These are phyloP conservation scores for Sebastes melanostomus DNA, from an alignment of 2,797 vertebrate genomes.

Conservation along the genomic window DNA sequence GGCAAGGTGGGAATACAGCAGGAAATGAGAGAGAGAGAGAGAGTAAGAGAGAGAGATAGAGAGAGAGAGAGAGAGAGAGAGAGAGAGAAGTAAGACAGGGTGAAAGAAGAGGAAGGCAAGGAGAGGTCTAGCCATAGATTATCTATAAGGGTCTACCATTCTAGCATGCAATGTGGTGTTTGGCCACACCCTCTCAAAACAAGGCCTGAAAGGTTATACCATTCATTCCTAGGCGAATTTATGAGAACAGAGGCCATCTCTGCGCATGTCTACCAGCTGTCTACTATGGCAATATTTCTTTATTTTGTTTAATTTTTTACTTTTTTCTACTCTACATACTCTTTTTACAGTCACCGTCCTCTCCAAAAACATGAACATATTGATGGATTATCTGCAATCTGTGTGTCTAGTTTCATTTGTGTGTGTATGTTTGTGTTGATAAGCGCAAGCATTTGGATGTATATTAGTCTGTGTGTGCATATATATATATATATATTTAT, in stretches of 20 bases:
- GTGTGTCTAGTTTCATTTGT: slow-evolving; percentile 41
- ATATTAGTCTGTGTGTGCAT: slow-evolving; percentile 19
- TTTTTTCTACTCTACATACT: slow-evolving; percentile 76
- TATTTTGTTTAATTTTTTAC: slow-evolving; percentile 40
- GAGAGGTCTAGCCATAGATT: slow-evolving; percentile 85
- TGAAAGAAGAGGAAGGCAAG: slow-evolving; percentile 74
- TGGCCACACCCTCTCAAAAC: slow-evolving; percentile 88
- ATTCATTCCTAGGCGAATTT: slow-evolving; percentile 76
- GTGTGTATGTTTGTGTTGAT: slow-evolving; percentile 36
- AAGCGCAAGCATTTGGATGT: slow-evolving; percentile 51
- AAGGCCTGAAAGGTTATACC: slow-evolving; percentile 88
- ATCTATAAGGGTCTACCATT: slow-evolving; percentile 91
- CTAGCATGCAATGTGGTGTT: slow-evolving; percentile 99
- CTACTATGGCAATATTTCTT: slow-evolving; percentile 80
- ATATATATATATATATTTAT: not conserved
- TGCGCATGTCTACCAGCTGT: slow-evolving; percentile 89
- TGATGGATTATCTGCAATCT: slow-evolving; percentile 76
- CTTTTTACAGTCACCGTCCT: slow-evolving; percentile 72
- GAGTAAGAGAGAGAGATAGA: slow-evolving; percentile 60
- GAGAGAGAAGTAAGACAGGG: slow-evolving; percentile 54
- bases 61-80: slow-evolving; percentile 12
- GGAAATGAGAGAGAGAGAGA: slow-evolving; percentile 67
- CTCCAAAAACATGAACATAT: slow-evolving; percentile 74
- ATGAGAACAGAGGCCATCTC: slow-evolving; percentile 92
- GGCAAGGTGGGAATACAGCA: slow-evolving; percentile 74